Percentiles rank a stretch among this genome's conserved stretches.
phyloP scores from a whole-genome alignment of 1,140 invertebrate genomes.

The Drosophila lacteicornis region DNA sequence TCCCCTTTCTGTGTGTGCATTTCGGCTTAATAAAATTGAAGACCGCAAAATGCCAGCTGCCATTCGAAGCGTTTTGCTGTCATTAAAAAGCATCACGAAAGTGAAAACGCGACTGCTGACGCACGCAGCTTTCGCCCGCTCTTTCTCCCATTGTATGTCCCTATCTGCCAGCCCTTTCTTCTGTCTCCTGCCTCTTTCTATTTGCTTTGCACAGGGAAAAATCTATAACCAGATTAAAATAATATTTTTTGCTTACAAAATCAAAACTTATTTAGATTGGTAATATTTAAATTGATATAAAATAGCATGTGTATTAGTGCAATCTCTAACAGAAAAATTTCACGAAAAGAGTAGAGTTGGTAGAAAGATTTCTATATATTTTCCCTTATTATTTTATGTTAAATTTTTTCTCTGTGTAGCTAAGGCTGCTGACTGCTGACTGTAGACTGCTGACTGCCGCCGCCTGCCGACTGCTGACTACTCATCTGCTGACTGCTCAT shows the following conservation, averaged over 20 bases:
- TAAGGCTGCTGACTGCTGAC: conserved; percentile 24
- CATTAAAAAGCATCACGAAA: conserved; percentile 72
- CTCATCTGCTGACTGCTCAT: conserved; percentile 44
- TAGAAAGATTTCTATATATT: too few relatives aligned
- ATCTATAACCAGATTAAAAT: too few relatives aligned
- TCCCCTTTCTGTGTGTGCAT: background rate
- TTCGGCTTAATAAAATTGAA: conserved; percentile 41
- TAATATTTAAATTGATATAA: too few relatives aligned
- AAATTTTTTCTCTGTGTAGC: background rate
- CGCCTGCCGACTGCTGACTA: conserved; percentile 16
- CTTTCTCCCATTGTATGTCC: background rate
- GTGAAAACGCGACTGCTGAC: conserved; percentile 70
- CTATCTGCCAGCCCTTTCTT: too few relatives aligned
- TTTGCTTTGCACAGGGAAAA: background rate
- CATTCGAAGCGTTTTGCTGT: conserved; percentile 51
- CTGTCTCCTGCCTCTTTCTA: background rate
- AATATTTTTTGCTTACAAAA: too few relatives aligned
- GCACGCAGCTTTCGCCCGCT: conserved; percentile 9
- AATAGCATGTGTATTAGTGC: too few relatives aligned
- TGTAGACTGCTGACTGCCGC: conserved; percentile 6
- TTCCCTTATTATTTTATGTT: background rate
- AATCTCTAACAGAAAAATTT: too few relatives aligned
- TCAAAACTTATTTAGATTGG: too few relatives aligned
- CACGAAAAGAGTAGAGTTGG: too few relatives aligned
- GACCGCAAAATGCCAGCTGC: conserved; percentile 57